Percentiles rank a stretch among this genome's conserved stretches.
Evolutionary conservation across 1,140 invertebrate species (phyloP).

Genomic region (Apis dorsata): DNA sequence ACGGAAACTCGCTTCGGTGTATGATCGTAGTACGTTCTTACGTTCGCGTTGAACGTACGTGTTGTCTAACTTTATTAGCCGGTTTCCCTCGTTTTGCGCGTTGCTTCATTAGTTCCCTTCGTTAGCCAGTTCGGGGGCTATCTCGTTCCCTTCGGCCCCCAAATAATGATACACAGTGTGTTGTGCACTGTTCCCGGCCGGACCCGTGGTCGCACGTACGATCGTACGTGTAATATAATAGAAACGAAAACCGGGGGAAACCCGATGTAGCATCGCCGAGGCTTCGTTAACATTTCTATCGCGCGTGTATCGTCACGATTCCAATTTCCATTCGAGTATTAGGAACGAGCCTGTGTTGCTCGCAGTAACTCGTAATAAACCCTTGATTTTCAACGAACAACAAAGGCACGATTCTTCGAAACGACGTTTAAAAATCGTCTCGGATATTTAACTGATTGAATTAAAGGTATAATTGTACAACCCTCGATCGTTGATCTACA

Average conservation of each 20-base stretch:
- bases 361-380: too few relatives aligned
- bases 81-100: conserved; percentile 29
- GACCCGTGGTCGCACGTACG: background rate
- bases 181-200: conserved; percentile 7
- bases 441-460: too few relatives aligned
- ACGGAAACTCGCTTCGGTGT: conserved; percentile 26
- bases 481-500: too few relatives aligned
- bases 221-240: conserved; percentile 11
- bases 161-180: conserved; percentile 26
- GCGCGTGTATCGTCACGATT: background rate
- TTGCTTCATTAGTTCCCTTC: conserved; percentile 48
- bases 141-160: conserved; percentile 18
- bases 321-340: background rate
- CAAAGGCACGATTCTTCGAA: too few relatives aligned
- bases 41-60: background rate
- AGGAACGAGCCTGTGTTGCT: background rate
- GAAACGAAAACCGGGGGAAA: background rate
- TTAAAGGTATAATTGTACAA: too few relatives aligned
- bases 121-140: conserved; percentile 27
- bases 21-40: conserved; percentile 34
- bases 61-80: conserved; percentile 41
- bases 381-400: too few relatives aligned
- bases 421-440: too few relatives aligned
- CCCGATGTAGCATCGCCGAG: background rate
- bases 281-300: background rate